phyloP scores from a whole-genome alignment of 2,797 vertebrate species.

The Macropus fuliginosus region DNA sequence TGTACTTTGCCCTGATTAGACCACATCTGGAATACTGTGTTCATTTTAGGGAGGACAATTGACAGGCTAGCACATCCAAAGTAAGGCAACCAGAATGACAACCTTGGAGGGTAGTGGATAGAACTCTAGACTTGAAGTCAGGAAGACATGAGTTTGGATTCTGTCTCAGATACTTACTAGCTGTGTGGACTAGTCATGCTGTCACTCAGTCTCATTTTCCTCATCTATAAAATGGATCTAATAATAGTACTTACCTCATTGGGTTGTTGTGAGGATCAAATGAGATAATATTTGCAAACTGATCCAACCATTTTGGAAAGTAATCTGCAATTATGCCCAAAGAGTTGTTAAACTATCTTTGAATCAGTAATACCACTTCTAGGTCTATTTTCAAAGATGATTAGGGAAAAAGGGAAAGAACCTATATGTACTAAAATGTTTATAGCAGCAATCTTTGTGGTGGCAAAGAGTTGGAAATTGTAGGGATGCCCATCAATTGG shows the following conservation, averaged over 20 bases:
- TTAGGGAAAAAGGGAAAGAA: background rate
- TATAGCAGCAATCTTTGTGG: background rate
- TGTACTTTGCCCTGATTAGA: background rate
- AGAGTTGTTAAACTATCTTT: background rate
- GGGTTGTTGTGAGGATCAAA: background rate
- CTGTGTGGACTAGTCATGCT: background rate
- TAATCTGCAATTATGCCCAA: background rate
- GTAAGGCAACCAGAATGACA: background rate
- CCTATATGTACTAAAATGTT: background rate
- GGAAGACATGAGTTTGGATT: background rate
- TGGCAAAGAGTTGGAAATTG: too few relatives aligned
- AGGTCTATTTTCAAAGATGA: background rate
- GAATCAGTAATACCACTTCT: background rate
- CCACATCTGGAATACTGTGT: background rate
- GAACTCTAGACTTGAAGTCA: background rate
- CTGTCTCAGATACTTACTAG: background rate
- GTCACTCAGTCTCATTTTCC: background rate
- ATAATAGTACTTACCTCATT: background rate
- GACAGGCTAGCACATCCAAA: background rate
- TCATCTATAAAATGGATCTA: background rate
- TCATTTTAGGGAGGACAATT: background rate
- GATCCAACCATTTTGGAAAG: background rate
- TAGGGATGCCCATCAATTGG: background rate
- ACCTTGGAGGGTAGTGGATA: background rate
- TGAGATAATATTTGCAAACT: background rate